Conservation (phyloP, 2,888 invertebrate species). For the Thera britannica region DNA sequence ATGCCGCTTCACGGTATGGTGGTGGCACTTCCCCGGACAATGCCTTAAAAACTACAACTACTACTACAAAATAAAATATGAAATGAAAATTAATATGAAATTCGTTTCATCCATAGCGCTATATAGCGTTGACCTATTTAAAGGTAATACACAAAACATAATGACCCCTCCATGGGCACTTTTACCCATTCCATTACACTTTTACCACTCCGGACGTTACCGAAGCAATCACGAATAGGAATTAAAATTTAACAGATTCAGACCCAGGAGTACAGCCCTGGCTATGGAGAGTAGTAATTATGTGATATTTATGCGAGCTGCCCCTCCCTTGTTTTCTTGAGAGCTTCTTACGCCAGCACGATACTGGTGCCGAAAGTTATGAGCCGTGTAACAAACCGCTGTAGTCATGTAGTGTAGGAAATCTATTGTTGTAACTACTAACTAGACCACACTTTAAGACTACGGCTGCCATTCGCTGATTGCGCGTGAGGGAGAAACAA, state of each 20-base stretch:
- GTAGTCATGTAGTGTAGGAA: background rate
- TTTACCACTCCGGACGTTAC: conserved; percentile 22
- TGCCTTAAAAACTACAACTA: no score
- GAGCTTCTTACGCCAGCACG: conserved; percentile 54
- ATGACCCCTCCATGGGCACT: conserved; percentile 21
- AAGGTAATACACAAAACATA: conserved; percentile 21
- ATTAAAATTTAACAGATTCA: conserved; percentile 25
- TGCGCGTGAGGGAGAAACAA: background rate
- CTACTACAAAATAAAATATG: no score
- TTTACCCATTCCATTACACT: conserved; percentile 26
- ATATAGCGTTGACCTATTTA: conserved; percentile 21
- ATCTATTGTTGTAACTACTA: background rate
- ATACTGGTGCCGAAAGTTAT: conserved; percentile 57
- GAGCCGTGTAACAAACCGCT: conserved; percentile 36
- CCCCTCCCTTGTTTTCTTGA: conserved; percentile 56
- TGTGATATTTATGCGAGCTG: conserved; percentile 68
- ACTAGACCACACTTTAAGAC: background rate
- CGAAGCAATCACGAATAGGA: conserved; percentile 23
- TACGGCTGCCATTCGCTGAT: background rate
- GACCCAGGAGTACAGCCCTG: conserved; percentile 49
- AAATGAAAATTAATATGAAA: background rate
- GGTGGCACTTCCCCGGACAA: no score
- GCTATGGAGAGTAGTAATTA: conserved; percentile 64
- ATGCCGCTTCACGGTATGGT: no score
- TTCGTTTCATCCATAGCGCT: conserved; percentile 9